A percentile compares a stretch with the other conserved stretches of the same genome.
These are phyloP conservation scores for Callopanchax toddi DNA, from an alignment of 2,113 vertebrate genomes.

Conservation along the genomic window DNA sequence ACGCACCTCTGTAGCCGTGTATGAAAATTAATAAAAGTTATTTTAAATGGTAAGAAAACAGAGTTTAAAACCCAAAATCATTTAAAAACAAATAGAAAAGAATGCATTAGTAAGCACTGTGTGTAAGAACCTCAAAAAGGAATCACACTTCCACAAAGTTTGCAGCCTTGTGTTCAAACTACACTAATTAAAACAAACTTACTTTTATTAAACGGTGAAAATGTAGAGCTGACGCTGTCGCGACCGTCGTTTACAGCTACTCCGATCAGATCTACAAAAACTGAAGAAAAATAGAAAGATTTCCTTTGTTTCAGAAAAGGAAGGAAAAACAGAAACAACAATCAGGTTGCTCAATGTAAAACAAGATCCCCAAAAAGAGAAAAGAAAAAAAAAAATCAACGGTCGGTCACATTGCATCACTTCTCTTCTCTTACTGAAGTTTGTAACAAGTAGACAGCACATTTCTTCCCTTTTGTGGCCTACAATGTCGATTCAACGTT, in stretches of 20 bases:
- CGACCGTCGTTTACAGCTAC: constrained; percentile 41
- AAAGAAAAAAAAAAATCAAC: neutral
- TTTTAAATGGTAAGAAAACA: no score
- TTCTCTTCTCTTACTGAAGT: neutral
- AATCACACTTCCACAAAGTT: no score
- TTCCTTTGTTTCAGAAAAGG: constrained; percentile 6
- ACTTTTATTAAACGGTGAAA: constrained; percentile 13
- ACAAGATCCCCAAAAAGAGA: constrained; percentile 10
- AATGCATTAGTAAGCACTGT: no score
- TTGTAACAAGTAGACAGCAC: neutral
- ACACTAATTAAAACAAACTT: constrained; percentile 15
- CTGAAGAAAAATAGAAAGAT: neutral
- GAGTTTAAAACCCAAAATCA: no score
- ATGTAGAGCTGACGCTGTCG: constrained; percentile 22
- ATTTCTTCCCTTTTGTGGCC: constrained; percentile 53
- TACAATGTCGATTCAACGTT: constrained; percentile 17
- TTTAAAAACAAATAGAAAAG: constrained; percentile 18
- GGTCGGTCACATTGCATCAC: neutral
- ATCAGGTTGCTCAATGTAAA: constrained; percentile 9
- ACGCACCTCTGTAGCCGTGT: no score
- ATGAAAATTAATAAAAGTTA: no score
- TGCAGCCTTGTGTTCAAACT: constrained; percentile 52
- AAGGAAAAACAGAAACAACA: constrained; percentile 24
- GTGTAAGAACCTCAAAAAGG: no score
- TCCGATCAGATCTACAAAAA: constrained; percentile 7